phyloP scores from a whole-genome alignment of 1,140 invertebrate species.

The Hydropsyche tenuis region DNA sequence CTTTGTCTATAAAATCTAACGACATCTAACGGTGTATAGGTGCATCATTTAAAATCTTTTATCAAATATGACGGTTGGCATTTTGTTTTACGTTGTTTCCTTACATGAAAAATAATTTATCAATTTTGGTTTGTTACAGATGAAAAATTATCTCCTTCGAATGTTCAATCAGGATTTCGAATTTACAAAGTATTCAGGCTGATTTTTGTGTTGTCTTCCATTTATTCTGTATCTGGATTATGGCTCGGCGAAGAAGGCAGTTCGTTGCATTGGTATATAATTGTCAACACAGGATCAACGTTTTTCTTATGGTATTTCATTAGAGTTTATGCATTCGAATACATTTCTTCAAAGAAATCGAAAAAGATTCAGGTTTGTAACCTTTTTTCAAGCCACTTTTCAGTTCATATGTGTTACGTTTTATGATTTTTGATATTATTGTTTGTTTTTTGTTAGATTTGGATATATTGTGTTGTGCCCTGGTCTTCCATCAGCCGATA shows the following conservation, averaged over 20 bases:
- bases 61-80: too few species aligned
- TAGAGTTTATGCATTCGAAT: conserved; percentile 24
- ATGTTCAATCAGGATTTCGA: background rate
- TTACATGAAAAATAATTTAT: too few species aligned
- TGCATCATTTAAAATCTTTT: too few species aligned
- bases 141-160: background rate
- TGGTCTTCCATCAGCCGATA: conserved; percentile 75
- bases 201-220: conserved; percentile 32
- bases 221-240: conserved; percentile 40
- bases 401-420: background rate
- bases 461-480: conserved; percentile 71
- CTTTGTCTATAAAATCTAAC: too few species aligned
- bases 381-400: background rate
- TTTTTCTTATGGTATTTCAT: conserved; percentile 36
- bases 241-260: conserved; percentile 39
- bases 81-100: too few species aligned
- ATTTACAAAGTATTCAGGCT: conserved; percentile 2
- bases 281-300: conserved; percentile 24
- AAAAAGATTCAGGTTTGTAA: conserved; percentile 41
- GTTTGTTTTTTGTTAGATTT: conserved; percentile 34
- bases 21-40: too few species aligned
- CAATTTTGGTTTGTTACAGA: background rate
- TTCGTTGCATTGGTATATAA: conserved; percentile 17
- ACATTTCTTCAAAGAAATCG: conserved; percentile 32
- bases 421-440: background rate